Conservation (phyloP, 2,113 vertebrate genomes). For the Ictidomys tridecemlineatus region DNA sequence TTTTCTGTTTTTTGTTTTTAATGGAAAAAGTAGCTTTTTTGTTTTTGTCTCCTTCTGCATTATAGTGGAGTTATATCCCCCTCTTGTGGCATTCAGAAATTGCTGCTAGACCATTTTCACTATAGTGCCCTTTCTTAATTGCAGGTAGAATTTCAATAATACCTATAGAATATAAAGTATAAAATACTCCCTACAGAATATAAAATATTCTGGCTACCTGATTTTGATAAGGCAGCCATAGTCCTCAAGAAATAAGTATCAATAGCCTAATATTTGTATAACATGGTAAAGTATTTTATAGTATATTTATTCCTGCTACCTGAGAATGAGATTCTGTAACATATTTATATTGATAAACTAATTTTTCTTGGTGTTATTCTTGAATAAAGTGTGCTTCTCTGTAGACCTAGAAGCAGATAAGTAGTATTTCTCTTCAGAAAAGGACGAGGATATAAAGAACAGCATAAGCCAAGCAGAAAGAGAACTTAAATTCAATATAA, state of each 20-base stretch:
- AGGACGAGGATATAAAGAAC: background rate
- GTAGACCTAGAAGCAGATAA: background rate
- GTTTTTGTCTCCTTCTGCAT: background rate
- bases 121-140: background rate
- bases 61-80: background rate
- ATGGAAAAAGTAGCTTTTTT: background rate
- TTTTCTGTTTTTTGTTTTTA: background rate
- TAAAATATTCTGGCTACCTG: background rate
- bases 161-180: background rate
- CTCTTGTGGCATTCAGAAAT: conserved; percentile 64
- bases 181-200: background rate
- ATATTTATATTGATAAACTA: background rate
- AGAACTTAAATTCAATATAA: background rate
- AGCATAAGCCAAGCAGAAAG: background rate
- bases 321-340: background rate
- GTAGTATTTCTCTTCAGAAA: conserved; percentile 34
- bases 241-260: background rate
- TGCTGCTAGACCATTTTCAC: background rate
- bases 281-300: background rate
- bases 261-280: background rate
- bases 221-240: background rate
- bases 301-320: background rate
- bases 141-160: background rate
- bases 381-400: background rate
- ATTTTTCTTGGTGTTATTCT: conserved; percentile 6